Evolutionary conservation across 2,888 invertebrate genomes (phyloP).

Genomic region (Diarsia mendica): DNA sequence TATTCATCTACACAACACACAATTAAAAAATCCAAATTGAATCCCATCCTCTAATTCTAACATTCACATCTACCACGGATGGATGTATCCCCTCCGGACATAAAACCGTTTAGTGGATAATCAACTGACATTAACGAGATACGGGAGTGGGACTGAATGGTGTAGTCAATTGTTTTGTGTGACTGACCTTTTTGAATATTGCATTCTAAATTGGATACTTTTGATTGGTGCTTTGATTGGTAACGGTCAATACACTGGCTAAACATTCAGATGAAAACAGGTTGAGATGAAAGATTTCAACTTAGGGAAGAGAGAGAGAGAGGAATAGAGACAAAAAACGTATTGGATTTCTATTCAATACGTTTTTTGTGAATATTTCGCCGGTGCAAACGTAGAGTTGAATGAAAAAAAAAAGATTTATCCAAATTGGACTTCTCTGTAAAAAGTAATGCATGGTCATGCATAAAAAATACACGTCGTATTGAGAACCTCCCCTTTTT

Average conservation of each 20-base stretch:
- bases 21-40: conserved; percentile 47
- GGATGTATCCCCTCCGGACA: conserved; percentile 64
- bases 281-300: background rate
- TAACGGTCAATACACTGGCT: background rate
- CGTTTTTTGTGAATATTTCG: too few relatives aligned
- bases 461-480: too few relatives aligned
- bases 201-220: conserved; percentile 29
- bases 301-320: too few relatives aligned
- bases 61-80: conserved; percentile 52
- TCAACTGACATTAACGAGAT: conserved; percentile 64
- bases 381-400: too few relatives aligned
- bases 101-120: conserved; percentile 68
- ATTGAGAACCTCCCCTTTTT: too few relatives aligned
- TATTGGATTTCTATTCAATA: too few relatives aligned
- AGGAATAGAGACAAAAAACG: too few relatives aligned
- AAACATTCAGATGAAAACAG: background rate
- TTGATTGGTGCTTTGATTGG: conserved; percentile 18
- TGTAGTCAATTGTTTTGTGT: conserved; percentile 64
- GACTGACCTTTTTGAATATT: conserved; percentile 50
- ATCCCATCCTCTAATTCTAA: conserved; percentile 53
- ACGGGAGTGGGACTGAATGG: conserved; percentile 40
- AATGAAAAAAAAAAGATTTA: too few relatives aligned
- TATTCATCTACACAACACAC: background rate
- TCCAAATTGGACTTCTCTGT: too few relatives aligned
- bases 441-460: too few relatives aligned